Evolutionary conservation across 1,140 invertebrate genomes (phyloP).

Genomic region (Ptiloglossa arizonensis): DNA sequence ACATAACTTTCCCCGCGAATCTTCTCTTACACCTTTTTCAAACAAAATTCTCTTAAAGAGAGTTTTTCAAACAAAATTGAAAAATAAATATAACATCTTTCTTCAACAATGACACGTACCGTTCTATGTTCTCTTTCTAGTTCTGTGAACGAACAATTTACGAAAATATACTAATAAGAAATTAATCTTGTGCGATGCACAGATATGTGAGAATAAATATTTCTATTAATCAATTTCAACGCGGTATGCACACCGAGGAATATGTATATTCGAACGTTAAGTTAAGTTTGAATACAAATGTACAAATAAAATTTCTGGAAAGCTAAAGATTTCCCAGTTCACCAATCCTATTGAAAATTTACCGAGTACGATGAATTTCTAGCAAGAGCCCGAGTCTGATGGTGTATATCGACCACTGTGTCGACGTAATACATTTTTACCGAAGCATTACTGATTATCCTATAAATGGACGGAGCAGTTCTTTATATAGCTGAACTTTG

Average conservation of each 20-base stretch:
- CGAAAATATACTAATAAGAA: neutral
- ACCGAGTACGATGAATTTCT: conserved; percentile 12
- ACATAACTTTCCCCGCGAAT: no score
- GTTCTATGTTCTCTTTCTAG: no score
- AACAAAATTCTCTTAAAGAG: no score
- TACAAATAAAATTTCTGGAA: conserved; percentile 3
- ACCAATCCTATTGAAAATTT: conserved; percentile 26
- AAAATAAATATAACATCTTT: no score
- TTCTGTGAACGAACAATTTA: no score
- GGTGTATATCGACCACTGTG: conserved; percentile 19
- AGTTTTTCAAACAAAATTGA: no score
- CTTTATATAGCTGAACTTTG: conserved; percentile 53
- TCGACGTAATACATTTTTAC: conserved; percentile 51
- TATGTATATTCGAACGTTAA: neutral
- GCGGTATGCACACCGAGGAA: no score
- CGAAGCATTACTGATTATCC: conserved; percentile 44
- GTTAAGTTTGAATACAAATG: conserved; percentile 1
- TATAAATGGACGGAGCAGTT: conserved; percentile 50
- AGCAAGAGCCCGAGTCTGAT: neutral
- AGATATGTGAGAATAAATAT: neutral
- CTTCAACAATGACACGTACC: no score
- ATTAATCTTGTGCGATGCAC: no score
- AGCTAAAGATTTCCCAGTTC: neutral
- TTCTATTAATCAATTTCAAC: neutral
- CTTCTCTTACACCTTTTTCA: no score